Evolutionary conservation across 64 coral and sea anemone genomes (phyloP).

Genomic region (Actinia equina): DNA sequence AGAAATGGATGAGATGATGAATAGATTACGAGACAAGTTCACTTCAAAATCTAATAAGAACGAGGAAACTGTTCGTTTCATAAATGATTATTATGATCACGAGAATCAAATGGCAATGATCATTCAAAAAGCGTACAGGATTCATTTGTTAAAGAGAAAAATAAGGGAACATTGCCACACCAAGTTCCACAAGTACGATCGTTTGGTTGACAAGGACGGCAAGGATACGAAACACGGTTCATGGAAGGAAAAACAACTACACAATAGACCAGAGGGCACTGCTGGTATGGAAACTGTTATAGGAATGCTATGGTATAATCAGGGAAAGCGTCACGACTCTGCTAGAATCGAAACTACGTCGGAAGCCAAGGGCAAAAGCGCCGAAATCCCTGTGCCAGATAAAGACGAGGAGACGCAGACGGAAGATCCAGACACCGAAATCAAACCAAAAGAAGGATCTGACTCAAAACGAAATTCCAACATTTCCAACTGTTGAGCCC

Average conservation of each 20-base stretch:
- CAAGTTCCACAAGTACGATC: constrained; percentile 80
- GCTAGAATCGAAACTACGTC: constrained; percentile 35
- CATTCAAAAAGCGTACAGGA: constrained; percentile 82
- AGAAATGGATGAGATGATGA: constrained; percentile 69
- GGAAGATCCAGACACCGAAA: neutral
- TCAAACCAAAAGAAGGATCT: neutral
- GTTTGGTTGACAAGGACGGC: constrained; percentile 52
- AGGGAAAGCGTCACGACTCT: constrained; percentile 47
- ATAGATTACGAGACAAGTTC: constrained; percentile 59
- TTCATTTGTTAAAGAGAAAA: constrained; percentile 66
- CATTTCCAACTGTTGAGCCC: constrained; percentile 13
- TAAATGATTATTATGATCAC: constrained; percentile 35
- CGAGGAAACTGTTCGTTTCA: constrained; percentile 43
- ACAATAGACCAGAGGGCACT: constrained; percentile 23
- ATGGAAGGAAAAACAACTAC: constrained; percentile 75
- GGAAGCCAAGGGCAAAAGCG: constrained; percentile 32
- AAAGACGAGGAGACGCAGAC: neutral
- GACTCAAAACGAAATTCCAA: constrained; percentile 1
- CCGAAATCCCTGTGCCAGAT: neutral
- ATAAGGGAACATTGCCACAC: constrained; percentile 44
- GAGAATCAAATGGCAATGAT: constrained; percentile 54
- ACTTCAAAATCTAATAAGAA: constrained; percentile 49
- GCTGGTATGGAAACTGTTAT: constrained; percentile 67
- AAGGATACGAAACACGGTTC: constrained; percentile 33
- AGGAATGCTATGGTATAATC: constrained; percentile 84